Conservation (phyloP, 2,888 invertebrate species). For the Sicus ferrugineus region DNA sequence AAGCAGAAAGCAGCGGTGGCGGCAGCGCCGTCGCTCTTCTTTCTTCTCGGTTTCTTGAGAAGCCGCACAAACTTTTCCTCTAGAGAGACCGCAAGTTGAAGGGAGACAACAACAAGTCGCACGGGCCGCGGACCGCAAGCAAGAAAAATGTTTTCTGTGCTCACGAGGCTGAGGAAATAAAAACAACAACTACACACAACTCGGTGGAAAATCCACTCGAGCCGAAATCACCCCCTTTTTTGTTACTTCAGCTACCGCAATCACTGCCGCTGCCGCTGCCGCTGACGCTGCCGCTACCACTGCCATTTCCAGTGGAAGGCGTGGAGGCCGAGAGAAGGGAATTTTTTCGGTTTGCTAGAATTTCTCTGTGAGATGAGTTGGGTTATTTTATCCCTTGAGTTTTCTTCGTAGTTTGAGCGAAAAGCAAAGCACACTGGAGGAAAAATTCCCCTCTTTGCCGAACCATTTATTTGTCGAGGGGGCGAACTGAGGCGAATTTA, state of each 20-base stretch:
- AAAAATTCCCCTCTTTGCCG: conserved; percentile 35
- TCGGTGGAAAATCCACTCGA: neutral
- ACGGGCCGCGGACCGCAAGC: neutral
- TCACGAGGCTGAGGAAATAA: neutral
- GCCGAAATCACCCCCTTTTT: conserved; percentile 36
- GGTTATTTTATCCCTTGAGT: neutral
- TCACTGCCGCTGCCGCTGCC: neutral
- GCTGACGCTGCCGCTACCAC: neutral
- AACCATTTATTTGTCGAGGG: too few relatives aligned
- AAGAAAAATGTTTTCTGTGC: neutral
- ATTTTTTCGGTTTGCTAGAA: conserved; percentile 37
- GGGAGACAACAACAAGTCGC: conserved; percentile 37
- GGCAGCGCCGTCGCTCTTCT: neutral
- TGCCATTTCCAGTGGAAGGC: conserved; percentile 40
- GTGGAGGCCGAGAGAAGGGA: conserved; percentile 30
- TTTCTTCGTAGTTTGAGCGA: neutral
- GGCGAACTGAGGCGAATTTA: too few relatives aligned
- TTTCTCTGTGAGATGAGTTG: neutral
- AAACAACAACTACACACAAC: too few relatives aligned
- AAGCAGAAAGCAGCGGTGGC: too few relatives aligned
- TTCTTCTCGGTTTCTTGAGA: neutral
- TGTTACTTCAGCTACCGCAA: neutral
- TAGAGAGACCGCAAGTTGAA: conserved; percentile 18
- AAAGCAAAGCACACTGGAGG: conserved; percentile 58
- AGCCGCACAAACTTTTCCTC: too few relatives aligned